phyloP scores from a whole-genome alignment of 2,888 invertebrate species.

The Trissolcus brochymenae region DNA sequence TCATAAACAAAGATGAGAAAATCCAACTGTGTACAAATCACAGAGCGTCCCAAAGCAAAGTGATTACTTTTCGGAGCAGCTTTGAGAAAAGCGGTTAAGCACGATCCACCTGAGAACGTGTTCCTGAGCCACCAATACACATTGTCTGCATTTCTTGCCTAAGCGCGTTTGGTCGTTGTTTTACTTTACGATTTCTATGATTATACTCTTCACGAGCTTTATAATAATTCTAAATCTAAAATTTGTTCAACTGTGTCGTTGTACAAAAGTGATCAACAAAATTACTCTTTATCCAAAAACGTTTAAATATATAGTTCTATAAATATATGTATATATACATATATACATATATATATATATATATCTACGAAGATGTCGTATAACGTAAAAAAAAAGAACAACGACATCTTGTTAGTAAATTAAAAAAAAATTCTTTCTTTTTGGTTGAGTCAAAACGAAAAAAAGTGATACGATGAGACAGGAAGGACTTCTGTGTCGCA shows the following conservation, averaged over 20 bases:
- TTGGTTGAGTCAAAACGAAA: slow-evolving; percentile 22
- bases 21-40: slow-evolving; percentile 9
- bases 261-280: no score
- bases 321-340: not conserved
- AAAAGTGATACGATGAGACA: slow-evolving; percentile 34
- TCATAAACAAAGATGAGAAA: not conserved
- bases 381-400: not conserved
- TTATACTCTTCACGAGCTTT: no score
- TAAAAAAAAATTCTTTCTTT: not conserved
- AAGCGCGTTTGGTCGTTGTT: slow-evolving; percentile 42
- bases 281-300: no score
- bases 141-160: slow-evolving; percentile 79
- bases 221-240: no score
- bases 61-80: slow-evolving; percentile 34
- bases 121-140: slow-evolving; percentile 80
- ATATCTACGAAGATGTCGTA: not conserved
- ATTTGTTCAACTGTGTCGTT: no score
- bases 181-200: slow-evolving; percentile 21
- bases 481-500: slow-evolving; percentile 27
- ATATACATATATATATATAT: not conserved
- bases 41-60: slow-evolving; percentile 12
- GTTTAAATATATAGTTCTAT: not conserved
- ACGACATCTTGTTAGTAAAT: not conserved
- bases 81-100: slow-evolving; percentile 8
- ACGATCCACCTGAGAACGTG: slow-evolving; percentile 57